Evolutionary conservation across 2,888 invertebrate species (phyloP).

Genomic region (Hetaerina titia): DNA sequence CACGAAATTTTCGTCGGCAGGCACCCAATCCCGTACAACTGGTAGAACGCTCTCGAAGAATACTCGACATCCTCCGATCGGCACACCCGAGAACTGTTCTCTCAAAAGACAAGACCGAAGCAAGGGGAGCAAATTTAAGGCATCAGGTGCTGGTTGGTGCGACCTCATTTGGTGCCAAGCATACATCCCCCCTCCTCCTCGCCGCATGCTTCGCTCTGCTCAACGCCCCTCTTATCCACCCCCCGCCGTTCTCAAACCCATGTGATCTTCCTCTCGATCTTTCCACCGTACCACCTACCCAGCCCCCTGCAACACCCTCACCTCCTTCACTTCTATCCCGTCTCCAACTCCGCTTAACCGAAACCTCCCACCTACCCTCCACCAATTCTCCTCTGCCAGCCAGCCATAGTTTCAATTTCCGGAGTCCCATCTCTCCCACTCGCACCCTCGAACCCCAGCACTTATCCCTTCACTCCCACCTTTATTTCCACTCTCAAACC

Average conservation of each 20-base stretch:
- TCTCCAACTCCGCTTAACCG: not conserved
- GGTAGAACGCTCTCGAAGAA: not conserved
- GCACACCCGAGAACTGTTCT: not conserved
- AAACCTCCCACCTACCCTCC: too few species aligned
- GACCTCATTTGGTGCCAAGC: constrained; percentile 46
- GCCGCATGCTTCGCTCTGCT: not conserved
- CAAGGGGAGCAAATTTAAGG: not conserved
- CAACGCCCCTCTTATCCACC: not conserved
- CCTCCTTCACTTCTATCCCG: too few species aligned
- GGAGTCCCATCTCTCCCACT: not conserved
- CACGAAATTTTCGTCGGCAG: not conserved
- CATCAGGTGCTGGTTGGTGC: constrained; percentile 45
- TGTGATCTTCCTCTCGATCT: not conserved
- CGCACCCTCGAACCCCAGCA: too few species aligned
- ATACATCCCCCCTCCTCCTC: not conserved
- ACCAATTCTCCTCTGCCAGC: too few species aligned
- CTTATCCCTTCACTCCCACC: too few species aligned
- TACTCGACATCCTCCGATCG: not conserved
- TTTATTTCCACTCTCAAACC: not conserved
- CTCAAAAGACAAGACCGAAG: not conserved
- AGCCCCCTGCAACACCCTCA: too few species aligned
- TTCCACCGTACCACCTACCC: not conserved
- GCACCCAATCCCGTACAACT: not conserved
- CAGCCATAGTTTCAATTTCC: constrained; percentile 43
- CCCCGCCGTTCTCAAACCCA: too few species aligned